phyloP scores from a whole-genome alignment of 2,888 invertebrate genomes.

The Dasypolia templi region DNA sequence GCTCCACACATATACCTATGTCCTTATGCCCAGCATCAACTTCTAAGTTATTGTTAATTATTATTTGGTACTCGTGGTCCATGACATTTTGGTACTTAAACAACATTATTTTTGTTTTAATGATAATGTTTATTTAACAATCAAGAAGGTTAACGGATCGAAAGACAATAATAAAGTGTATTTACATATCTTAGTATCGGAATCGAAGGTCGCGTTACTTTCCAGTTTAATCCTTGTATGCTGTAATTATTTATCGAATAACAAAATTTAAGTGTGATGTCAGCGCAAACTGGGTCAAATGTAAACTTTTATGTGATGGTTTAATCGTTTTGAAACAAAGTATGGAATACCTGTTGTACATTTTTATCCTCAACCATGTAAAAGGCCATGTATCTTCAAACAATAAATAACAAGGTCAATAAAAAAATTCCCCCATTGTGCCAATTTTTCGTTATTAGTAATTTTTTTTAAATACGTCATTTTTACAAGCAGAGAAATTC shows the following conservation, averaged over 20 bases:
- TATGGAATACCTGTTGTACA: no score
- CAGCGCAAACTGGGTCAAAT: constrained; percentile 21
- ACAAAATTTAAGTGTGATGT: constrained; percentile 23
- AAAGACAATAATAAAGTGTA: constrained; percentile 71
- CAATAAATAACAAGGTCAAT: no score
- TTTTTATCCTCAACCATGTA: no score
- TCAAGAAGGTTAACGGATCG: constrained; percentile 68
- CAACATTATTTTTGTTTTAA: constrained; percentile 62
- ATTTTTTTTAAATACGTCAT: no score
- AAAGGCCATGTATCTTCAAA: no score
- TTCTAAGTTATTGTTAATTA: constrained; percentile 40
- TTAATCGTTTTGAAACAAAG: not conserved
- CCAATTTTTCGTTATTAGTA: no score
- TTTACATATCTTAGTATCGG: constrained; percentile 62
- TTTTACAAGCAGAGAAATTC: not conserved
- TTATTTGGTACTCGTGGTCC: constrained; percentile 49
- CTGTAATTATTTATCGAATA: constrained; percentile 58
- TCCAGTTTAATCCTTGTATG: constrained; percentile 57
- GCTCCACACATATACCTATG: not conserved
- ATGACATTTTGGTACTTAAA: constrained; percentile 71
- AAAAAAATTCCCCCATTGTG: no score
- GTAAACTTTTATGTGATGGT: constrained; percentile 6
- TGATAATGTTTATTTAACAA: constrained; percentile 68
- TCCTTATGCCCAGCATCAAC: constrained; percentile 17
- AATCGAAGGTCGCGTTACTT: constrained; percentile 68